These are phyloP conservation scores for Sardinella longiceps DNA, from an alignment of 2,797 vertebrate genomes.

Conservation along the genomic window DNA sequence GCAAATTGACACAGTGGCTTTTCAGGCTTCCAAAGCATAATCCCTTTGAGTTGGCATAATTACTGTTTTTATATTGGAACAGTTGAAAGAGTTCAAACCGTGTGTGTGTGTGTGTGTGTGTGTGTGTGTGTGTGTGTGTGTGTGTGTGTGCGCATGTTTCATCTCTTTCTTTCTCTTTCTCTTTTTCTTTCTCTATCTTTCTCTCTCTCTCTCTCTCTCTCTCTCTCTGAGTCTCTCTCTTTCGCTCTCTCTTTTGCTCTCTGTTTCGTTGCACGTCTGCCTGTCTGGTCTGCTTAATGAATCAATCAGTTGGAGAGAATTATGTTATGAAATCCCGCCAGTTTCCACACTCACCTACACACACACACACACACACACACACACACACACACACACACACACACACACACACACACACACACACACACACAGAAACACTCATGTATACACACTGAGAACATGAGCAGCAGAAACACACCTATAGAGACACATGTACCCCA, in stretches of 20 bases:
- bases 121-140: neutral
- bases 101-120: neutral
- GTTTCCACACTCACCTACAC: neutral
- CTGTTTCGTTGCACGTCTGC: neutral
- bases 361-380: conserved; percentile 2
- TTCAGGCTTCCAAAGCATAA: neutral
- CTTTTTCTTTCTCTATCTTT: neutral
- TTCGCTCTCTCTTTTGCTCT: neutral
- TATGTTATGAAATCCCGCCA: neutral
- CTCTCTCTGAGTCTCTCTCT: neutral
- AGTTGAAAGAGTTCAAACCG: neutral
- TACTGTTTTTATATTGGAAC: conserved; percentile 6
- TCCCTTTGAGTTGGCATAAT: conserved; percentile 7
- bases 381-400: conserved; percentile 8
- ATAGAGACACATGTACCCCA: neutral
- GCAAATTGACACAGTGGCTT: neutral
- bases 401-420: neutral
- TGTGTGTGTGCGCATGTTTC: neutral
- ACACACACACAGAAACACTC: neutral
- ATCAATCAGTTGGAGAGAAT: neutral
- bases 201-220: neutral
- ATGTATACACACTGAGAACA: neutral
- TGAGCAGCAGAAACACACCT: neutral
- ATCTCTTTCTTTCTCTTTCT: neutral
- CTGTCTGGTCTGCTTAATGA: neutral